Evolutionary conservation across 2,797 vertebrate genomes (phyloP), one percentile per base, ranked within the genome.

Genomic region (Chromobotia macracanthus): DNA sequence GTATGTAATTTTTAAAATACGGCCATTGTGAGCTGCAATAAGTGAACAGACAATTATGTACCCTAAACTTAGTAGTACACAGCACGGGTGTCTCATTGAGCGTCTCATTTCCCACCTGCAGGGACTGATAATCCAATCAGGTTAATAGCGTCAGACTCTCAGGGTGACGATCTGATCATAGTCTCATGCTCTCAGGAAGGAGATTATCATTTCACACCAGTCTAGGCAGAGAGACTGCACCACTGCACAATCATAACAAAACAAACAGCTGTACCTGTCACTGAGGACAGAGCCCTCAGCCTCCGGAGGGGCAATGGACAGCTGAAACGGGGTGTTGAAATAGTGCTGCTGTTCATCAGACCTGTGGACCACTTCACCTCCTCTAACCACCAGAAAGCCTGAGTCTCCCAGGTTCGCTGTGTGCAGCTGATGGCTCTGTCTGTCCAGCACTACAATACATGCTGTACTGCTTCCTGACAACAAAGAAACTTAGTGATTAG

Each of bases 261-360:
- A 51, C 8, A 9, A 9, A 1, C 8, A 0, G 77, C 35, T 87
- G 88, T 86, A 99, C 98, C 98, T 99, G 94, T 99, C 97, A 81
- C 95, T 98, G 80, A 99, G 92, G 82, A 99, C 95, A 0, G 94
- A 95, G 16, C 97, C 97, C 86, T 97, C 97, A 0, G 96, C 95
- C 77, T 96, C 98, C 0, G 97, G 97, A 0, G 97, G 98, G 0
- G 95, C 96, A 8, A 99, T 99, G 0, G 98, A 97, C 55, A 99
- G 94, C 77, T 99, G 98, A 92, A 99, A 99, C 16, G 98, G 98
- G 51, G 97, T 99, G 94, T 99, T 99, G 92, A 99, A 99, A 91
- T 99, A 99, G 89, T 99, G 98, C 88, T 99, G 97, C 89, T 99
- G 98, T 84, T 99, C 98, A 0, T 99, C 97, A 0, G 98, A 99